Percentiles rank a stretch among this genome's conserved stretches.
These are phyloP conservation scores for Periplaneta americana DNA, from an alignment of 1,140 invertebrate species.

Conservation along the genomic window DNA sequence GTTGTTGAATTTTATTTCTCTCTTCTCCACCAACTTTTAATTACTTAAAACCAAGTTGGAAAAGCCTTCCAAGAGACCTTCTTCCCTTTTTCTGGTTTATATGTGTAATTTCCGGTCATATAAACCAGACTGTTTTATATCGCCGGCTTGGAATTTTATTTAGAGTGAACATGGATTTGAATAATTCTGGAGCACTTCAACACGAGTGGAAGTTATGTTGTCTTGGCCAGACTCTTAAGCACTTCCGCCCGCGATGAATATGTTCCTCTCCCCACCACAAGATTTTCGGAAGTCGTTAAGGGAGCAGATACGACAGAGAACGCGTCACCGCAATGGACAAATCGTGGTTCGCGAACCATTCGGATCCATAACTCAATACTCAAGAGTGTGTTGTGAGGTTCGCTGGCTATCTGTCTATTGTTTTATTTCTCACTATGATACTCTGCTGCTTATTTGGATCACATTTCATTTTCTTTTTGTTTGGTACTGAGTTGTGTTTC, in stretches of 20 bases:
- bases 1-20: neutral
- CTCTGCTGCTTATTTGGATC: too few relatives aligned
- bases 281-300: constrained; percentile 4
- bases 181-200: neutral
- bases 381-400: too few relatives aligned
- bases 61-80: neutral
- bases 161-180: neutral
- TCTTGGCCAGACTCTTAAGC: neutral
- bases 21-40: neutral
- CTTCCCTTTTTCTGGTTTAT: neutral
- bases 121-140: neutral
- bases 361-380: too few relatives aligned
- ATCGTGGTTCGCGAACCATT: too few relatives aligned
- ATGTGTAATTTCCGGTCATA: neutral
- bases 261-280: neutral
- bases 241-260: neutral
- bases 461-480: too few relatives aligned
- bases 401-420: too few relatives aligned
- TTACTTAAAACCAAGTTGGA: neutral
- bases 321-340: too few relatives aligned
- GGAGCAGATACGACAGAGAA: too few relatives aligned
- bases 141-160: neutral
- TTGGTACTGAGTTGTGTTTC: too few relatives aligned
- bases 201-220: constrained; percentile 1
- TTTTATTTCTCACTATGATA: too few relatives aligned